Evolutionary conservation across 2,888 invertebrate species (phyloP).

Genomic region (Lomographa bimaculata): DNA sequence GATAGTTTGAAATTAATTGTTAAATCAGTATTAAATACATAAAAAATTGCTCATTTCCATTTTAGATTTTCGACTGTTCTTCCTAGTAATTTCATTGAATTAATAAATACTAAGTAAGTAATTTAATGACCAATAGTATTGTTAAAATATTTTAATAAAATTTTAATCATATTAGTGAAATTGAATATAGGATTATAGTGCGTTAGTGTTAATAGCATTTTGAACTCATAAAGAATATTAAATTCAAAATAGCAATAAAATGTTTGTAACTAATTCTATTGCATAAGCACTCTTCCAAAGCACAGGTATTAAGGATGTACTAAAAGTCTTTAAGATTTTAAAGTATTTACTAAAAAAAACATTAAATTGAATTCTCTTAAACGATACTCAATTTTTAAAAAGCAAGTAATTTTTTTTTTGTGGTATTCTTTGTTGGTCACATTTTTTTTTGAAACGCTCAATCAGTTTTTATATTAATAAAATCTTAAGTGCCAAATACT

Average conservation of each 20-base stretch:
- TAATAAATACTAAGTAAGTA: slow-evolving; percentile 48
- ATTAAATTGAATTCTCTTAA: slow-evolving; percentile 1
- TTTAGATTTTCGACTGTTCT: slow-evolving; percentile 50
- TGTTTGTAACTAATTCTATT: slow-evolving; percentile 50
- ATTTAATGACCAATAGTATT: slow-evolving; percentile 78
- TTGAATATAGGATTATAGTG: slow-evolving; percentile 57
- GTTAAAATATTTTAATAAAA: slow-evolving; percentile 70
- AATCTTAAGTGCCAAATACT: slow-evolving; percentile 75
- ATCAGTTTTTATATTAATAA: slow-evolving; percentile 29
- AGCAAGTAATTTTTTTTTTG: too few species aligned
- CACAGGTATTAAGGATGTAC: slow-evolving; percentile 33
- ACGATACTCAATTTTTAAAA: too few species aligned
- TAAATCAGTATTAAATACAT: slow-evolving; percentile 35
- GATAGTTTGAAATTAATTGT: slow-evolving; percentile 21
- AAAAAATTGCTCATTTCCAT: slow-evolving; percentile 64
- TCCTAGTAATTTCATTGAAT: slow-evolving; percentile 64
- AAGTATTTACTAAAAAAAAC: slow-evolving; percentile 10
- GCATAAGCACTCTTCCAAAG: slow-evolving; percentile 58
- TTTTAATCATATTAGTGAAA: slow-evolving; percentile 54
- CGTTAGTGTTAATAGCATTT: slow-evolving; percentile 62
- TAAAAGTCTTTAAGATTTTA: slow-evolving; percentile 21
- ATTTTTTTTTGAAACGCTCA: too few species aligned
- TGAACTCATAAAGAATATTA: slow-evolving; percentile 44
- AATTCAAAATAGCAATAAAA: slow-evolving; percentile 64
- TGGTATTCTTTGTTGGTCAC: too few species aligned